Evolutionary conservation across 2,797 vertebrate genomes (phyloP), one percentile per base, ranked within the genome.

Genomic region (Sebastes cheni): DNA sequence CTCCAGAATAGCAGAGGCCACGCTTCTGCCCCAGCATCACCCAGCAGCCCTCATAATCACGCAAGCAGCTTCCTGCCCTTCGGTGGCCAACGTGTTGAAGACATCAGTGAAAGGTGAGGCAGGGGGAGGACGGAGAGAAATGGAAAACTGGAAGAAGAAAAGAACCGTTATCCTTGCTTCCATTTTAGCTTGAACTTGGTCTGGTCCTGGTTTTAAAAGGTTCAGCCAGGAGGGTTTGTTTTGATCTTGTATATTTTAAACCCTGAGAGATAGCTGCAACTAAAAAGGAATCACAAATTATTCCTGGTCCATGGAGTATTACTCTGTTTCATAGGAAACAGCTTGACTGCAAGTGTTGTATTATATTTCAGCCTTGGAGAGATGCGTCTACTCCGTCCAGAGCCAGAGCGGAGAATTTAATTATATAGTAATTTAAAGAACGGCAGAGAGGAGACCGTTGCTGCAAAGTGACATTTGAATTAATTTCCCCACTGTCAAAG

Each of bases 81-180:
- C 54, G 94, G 94, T 0, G 93, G 96, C 1, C 95, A 96, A 50
- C 87, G 56, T 0, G 89, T 94, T 36, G 96, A 96, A 50, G 97
- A 97, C 67, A 95, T 97, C 90, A 95, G 91, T 39, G 97, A 98
- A 91, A 99, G 97, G 98, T 99, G 94, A 96, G 96, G 72, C 5
- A 1, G 18, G 56, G 55, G 22, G 30, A 56, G 32, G 54, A 69
- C 1, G 23, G 29, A 34, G 54, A 64, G n/a, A 27, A 69, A 67
- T 13, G 23, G 54, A 67, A 72, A 75, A 61, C 18, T 66, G 34
- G 39, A 83, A 72, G 23, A 65, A 61, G 16, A 61, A 69, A 54
- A 16, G 30, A 68, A 59, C 2, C 16, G 23, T 58, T 14, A 67
- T 73, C 42, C 27, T 25, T 23, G 25, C 65, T 56, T 76, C 54